Evolutionary conservation across 2,113 vertebrate genomes (phyloP), one percentile per base, ranked within the genome.

Genomic region (Phoenicopterus ruber): DNA sequence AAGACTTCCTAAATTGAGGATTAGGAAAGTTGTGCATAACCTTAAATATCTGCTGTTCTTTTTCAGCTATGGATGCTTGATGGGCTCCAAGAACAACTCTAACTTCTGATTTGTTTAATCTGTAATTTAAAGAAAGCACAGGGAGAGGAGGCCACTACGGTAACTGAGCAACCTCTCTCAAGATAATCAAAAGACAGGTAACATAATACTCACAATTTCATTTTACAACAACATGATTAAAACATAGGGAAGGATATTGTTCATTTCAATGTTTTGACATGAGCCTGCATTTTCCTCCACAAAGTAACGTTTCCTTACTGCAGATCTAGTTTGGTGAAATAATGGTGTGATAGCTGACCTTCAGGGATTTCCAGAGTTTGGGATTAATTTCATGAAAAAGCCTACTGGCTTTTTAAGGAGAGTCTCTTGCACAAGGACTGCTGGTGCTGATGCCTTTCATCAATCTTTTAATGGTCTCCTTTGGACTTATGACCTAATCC

Each of bases 21-120:
- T 82, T 17, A 49, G 17, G 13, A 82, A 94, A 84, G 20, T 8
- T 46, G 14, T 29, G 0, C 25, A 44, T 29, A 91, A 95, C 38
- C 49, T 55, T 29, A 91, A 94, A 92, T 90, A 86, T 72, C 78
- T 93, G 72, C 44, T 86, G 57, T 28, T 63, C 50, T 57, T 88
- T 86, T 86, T 81, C 85, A 72, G 34, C 36, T 73, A 16, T 38
- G 4, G 69, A 78, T 49, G 13, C 10, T 11, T 6, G 2, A 40
- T 69, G 62, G 46, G 72, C 62, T 86, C 90, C 88, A 70, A 94
- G 72, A 83, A 84, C 40, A 90, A 82, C 63, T 78, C 58, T 82
- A 18, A 32, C 3, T 81, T 94, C 24, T 70, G 11, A 28, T 62
- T 25, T 1, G 3, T 67, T 7, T 44, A 10, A 59, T 82, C 52